Percentiles rank a stretch among this genome's conserved stretches.
phyloP scores from a whole-genome alignment of 2,888 invertebrate species.

The Melinaea menophilus region DNA sequence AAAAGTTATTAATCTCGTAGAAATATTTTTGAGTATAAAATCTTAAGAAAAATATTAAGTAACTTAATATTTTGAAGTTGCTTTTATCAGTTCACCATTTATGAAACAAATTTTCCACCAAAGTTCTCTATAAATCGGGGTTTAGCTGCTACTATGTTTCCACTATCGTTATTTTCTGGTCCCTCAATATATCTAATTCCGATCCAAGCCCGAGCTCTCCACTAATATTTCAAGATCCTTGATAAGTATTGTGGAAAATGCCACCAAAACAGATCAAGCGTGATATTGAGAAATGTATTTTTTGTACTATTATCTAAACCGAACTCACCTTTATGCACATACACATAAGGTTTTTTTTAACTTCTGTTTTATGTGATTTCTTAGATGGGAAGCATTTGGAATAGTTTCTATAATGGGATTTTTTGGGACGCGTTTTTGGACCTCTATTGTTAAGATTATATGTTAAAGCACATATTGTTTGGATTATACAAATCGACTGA shows the following conservation, averaged over 20 bases:
- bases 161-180: neutral
- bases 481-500: too few relatives aligned
- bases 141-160: too few relatives aligned
- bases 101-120: too few relatives aligned
- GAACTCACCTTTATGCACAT: neutral
- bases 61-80: too few relatives aligned
- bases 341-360: neutral
- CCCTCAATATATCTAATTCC: slow-evolving; percentile 3
- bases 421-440: neutral
- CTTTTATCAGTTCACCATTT: too few relatives aligned
- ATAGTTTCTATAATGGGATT: neutral
- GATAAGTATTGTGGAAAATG: slow-evolving; percentile 6
- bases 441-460: too few relatives aligned
- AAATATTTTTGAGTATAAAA: too few relatives aligned
- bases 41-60: too few relatives aligned
- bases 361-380: neutral
- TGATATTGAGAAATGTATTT: slow-evolving; percentile 5
- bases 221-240: slow-evolving; percentile 7
- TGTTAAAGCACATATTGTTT: too few relatives aligned
- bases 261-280: slow-evolving; percentile 5
- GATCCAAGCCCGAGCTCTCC: neutral
- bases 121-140: too few relatives aligned
- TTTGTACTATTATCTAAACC: slow-evolving; percentile 5
- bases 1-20: too few relatives aligned
- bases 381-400: neutral